Evolutionary conservation across 2,113 vertebrate species (phyloP).

Genomic region (Misgurnus anguillicaudatus): DNA sequence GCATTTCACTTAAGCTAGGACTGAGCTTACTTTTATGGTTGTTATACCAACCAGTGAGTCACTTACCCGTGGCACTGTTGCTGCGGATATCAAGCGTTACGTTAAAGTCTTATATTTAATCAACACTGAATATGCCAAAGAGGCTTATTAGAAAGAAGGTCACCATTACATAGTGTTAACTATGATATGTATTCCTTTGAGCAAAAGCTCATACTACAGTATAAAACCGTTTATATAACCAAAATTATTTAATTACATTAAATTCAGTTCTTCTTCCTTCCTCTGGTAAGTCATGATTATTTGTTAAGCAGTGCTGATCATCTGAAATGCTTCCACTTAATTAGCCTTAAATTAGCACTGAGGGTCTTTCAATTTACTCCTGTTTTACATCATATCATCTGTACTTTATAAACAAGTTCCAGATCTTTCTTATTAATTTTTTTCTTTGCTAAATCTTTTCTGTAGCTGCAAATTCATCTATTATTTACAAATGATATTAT

Average conservation of each 20-base stretch:
- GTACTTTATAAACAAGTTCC: not conserved
- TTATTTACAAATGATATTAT: not conserved
- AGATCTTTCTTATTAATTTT: not conserved
- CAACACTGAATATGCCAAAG: not conserved
- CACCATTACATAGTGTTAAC: not conserved
- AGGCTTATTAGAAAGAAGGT: not conserved
- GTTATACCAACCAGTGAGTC: not conserved
- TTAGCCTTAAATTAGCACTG: not conserved
- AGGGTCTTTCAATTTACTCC: not conserved
- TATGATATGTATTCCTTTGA: no score
- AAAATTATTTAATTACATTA: not conserved
- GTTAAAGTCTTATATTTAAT: not conserved
- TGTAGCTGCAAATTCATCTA: not conserved
- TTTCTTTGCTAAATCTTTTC: not conserved
- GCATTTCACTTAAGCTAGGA: not conserved
- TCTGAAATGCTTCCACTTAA: not conserved
- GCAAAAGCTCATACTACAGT: no score
- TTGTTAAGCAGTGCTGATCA: constrained; percentile 5
- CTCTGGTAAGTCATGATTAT: not conserved
- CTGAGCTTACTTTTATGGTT: not conserved
- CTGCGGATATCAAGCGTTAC: not conserved
- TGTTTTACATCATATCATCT: not conserved
- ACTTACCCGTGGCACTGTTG: not conserved
- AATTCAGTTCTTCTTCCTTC: not conserved
- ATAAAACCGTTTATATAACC: no score